These are phyloP conservation scores for Stylophora pistillata DNA, from an alignment of 64 coral and sea anemone species.

Conservation along the genomic window DNA sequence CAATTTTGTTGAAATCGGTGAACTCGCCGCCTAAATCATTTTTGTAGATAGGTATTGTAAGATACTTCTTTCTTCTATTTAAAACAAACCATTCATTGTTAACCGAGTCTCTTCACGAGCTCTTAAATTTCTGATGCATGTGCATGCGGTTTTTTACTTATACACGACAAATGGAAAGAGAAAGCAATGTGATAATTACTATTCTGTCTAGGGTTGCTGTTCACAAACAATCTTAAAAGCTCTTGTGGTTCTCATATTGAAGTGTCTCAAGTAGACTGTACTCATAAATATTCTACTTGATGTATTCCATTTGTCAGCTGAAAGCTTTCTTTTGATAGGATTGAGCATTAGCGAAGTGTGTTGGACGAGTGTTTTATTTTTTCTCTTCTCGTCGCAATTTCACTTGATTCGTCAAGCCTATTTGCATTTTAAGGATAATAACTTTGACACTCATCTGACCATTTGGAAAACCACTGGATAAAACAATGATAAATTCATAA, in stretches of 20 bases:
- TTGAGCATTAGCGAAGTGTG: not conserved
- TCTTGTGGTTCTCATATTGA: not conserved
- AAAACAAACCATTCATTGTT: too few species aligned
- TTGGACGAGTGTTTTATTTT: not conserved
- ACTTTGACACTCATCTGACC: not conserved
- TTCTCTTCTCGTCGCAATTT: not conserved
- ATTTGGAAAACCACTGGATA: not conserved
- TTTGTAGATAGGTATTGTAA: not conserved
- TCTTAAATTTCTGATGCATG: too few species aligned
- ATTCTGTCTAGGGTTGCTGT: not conserved
- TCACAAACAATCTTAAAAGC: not conserved
- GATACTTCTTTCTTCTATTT: too few species aligned
- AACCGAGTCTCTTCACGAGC: too few species aligned
- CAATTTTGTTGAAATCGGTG: too few species aligned
- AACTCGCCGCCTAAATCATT: too few species aligned
- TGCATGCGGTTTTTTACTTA: too few species aligned
- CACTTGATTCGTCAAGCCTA: not conserved
- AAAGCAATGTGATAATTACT: not conserved
- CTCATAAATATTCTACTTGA: constrained; percentile 28
- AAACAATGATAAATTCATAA: constrained; percentile 40
- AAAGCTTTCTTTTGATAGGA: constrained; percentile 6
- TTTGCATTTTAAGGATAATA: constrained; percentile 34
- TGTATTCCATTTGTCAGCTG: not conserved
- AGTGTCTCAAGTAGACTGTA: not conserved
- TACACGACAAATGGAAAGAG: not conserved